These are phyloP conservation scores for Maccullochella peelii DNA, from an alignment of 2,113 vertebrate species.

Conservation along the genomic window DNA sequence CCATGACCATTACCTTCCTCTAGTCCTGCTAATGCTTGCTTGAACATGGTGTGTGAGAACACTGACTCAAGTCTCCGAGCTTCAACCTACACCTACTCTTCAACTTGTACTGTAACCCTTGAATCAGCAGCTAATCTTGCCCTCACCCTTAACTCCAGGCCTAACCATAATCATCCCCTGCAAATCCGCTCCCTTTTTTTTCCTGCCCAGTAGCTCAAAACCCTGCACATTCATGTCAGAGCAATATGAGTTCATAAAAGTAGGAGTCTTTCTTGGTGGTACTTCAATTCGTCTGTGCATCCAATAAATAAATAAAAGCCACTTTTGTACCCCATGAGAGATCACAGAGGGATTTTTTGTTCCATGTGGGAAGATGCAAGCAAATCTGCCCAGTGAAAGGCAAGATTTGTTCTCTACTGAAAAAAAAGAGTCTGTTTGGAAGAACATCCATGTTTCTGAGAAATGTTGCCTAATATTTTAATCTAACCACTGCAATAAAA, in stretches of 20 bases:
- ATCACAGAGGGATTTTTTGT: constrained; percentile 80
- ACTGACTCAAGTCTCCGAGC: not conserved
- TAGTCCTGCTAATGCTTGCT: constrained; percentile 6
- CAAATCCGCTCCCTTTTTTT: constrained; percentile 3
- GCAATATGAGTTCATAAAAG: constrained; percentile 62
- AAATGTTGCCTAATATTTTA: constrained; percentile 81
- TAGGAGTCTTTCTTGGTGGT: constrained; percentile 47
- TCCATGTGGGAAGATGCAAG: constrained; percentile 79
- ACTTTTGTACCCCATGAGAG: constrained; percentile 74
- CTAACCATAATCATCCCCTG: constrained; percentile 50
- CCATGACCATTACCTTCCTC: constrained; percentile 28
- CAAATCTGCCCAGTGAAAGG: constrained; percentile 69
- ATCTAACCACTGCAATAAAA: constrained; percentile 77
- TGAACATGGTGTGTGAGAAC: constrained; percentile 30
- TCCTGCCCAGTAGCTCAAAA: constrained; percentile 30
- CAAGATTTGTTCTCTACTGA: constrained; percentile 69
- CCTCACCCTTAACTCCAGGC: constrained; percentile 36
- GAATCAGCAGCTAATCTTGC: constrained; percentile 53
- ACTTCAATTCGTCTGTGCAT: constrained; percentile 59
- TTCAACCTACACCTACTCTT: constrained; percentile 44
- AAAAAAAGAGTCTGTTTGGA: constrained; percentile 58
- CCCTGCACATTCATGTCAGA: constrained; percentile 35
- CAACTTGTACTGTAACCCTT: constrained; percentile 53
- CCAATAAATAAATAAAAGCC: constrained; percentile 78
- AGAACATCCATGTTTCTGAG: constrained; percentile 74